Conservation (phyloP, 2,113 vertebrate genomes). For the Muscicapa adusta region DNA sequence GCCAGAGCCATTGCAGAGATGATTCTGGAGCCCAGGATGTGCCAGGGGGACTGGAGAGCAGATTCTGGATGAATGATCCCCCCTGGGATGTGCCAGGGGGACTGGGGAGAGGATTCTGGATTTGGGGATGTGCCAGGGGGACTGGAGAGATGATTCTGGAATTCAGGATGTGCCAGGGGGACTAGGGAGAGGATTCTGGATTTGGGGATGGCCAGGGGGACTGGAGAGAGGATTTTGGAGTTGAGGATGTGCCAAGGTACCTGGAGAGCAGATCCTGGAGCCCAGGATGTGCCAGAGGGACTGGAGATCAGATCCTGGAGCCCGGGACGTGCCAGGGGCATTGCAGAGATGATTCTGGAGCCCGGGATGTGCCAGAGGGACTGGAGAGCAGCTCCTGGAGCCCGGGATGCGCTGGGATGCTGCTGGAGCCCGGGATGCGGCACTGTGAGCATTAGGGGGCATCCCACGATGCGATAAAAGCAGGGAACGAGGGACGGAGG, state of each 20-base stretch:
- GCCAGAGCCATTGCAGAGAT: not conserved
- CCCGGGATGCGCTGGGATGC: too few relatives aligned
- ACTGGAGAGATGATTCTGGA: rapidly evolving
- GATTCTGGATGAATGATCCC: too few relatives aligned
- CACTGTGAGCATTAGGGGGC: conserved; percentile 19
- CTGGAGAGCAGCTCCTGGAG: not conserved
- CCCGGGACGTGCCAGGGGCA: too few relatives aligned
- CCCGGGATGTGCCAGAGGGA: too few relatives aligned
- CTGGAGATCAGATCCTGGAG: too few relatives aligned
- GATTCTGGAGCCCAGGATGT: not conserved
- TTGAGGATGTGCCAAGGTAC: too few relatives aligned
- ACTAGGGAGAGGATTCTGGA: too few relatives aligned
- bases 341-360: too few relatives aligned
- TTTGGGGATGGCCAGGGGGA: too few relatives aligned
- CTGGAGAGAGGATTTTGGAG: too few relatives aligned
- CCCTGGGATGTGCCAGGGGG: not conserved
- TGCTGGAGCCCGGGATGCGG: not conserved
- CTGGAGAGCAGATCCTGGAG: not conserved
- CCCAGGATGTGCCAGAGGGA: not conserved
- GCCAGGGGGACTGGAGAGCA: rapidly evolving
- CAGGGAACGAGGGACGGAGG: not conserved
- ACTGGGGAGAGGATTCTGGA: not conserved
- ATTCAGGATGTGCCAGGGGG: rapidly evolving
- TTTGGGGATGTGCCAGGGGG: not conserved
- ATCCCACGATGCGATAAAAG: not conserved